Evolutionary conservation across 2,888 invertebrate species (phyloP), one percentile per base, ranked within the genome.

Genomic region (Serrognathus titanus): DNA sequence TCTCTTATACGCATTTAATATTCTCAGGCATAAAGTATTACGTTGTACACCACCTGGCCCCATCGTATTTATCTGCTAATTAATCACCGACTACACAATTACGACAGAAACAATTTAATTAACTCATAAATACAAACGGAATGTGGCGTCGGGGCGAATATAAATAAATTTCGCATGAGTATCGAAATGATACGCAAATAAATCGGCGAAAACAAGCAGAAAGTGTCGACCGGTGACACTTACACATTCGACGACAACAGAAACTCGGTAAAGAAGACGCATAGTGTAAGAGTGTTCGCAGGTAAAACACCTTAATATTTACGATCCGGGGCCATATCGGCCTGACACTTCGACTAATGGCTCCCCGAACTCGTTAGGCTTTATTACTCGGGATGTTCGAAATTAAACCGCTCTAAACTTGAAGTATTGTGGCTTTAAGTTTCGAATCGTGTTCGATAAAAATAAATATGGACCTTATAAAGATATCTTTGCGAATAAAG

Each of bases 151-250:
- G 24, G 24, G 7, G 6, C 6, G 5, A 3, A 2, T 16, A 16
- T 16, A 16, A 16, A 24, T 24, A 60, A 57, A 60, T 58, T 64
- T 63, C 64, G 68, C 69, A 70, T 67, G 68, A 69, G 66, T 69
- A 65, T 65, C 68, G 66, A 64, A 69, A 63, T 63, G 63, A 67
- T 67, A 66, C 63, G 69, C 66, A 65, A 70, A 70, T 72, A 71
- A 71, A 71, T 71, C 69, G 60, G 63, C 66, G 60, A 48, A 62
- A 63, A 71, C 71, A 70, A 62, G 71, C 67, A 68, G 66, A 68
- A 66, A 69, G 70, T 70, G 70, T 70, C 65, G 65, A 63, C 60
- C 53, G 65, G 58, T 66, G 71, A 71, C 71, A 59, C 70, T 71
- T 71, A 72, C 70, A 72, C 68, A 63, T 63, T 63, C 62, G 63